Conservation (phyloP, 2,888 invertebrate genomes). For the Sturmia bella region DNA sequence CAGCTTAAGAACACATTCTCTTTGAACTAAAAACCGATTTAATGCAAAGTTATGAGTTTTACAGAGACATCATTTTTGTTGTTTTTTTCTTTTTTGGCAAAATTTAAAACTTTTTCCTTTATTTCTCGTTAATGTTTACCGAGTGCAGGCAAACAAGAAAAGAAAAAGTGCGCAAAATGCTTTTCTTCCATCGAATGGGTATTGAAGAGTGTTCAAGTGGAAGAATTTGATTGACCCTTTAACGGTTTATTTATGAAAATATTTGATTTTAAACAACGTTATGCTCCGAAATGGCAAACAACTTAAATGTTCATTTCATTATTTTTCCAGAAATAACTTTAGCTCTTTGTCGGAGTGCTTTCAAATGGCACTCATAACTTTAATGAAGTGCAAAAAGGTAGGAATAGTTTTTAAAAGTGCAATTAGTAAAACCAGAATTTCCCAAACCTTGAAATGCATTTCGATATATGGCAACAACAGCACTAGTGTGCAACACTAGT, state of each 20-base stretch:
- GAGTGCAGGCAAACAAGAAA: background rate
- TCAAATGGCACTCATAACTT: conserved; percentile 44
- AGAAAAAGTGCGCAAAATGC: conserved; percentile 49
- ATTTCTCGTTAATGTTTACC: conserved; percentile 34
- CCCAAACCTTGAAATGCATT: conserved; percentile 15
- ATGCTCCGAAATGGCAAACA: conserved; percentile 60
- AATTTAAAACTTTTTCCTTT: background rate
- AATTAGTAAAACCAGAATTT: conserved; percentile 25
- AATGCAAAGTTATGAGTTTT: conserved; percentile 39
- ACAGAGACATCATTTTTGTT: background rate
- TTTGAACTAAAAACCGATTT: conserved; percentile 26
- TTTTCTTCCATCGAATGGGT: conserved; percentile 2
- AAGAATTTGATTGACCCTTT: conserved; percentile 66
- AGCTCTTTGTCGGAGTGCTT: conserved; percentile 19
- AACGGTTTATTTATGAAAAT: conserved; percentile 65
- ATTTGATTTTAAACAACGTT: conserved; percentile 59
- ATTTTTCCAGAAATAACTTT: conserved; percentile 32
- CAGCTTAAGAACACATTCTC: background rate
- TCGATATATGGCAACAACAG: no score
- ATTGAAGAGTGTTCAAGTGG: conserved; percentile 66
- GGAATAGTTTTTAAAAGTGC: background rate
- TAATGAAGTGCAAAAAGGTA: conserved; percentile 36
- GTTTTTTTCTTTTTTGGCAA: conserved; percentile 13
- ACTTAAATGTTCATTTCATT: conserved; percentile 62
- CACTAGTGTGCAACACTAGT: background rate